Evolutionary conservation across 2,113 vertebrate species (phyloP).

Genomic region (Misgurnus anguillicaudatus): DNA sequence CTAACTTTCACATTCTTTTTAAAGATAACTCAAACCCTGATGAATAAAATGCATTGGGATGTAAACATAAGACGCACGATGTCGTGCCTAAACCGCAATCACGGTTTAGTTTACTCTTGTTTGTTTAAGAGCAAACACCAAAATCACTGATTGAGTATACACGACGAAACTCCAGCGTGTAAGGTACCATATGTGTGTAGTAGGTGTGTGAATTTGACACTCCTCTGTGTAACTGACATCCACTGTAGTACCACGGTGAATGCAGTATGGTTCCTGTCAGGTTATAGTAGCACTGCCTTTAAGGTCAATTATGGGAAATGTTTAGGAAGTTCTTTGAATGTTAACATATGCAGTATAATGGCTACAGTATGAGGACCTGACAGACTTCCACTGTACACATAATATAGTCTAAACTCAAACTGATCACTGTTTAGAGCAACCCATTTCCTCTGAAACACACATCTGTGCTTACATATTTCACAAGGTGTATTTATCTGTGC

Average conservation of each 20-base stretch:
- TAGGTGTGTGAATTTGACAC: not conserved
- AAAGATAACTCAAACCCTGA: not conserved
- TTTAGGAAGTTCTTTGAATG: constrained; percentile 51
- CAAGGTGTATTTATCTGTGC: constrained; percentile 25
- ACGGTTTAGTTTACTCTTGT: constrained; percentile 29
- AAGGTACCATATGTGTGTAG: constrained; percentile 29
- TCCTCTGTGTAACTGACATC: not conserved
- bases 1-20: not conserved
- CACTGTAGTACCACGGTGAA: constrained; percentile 26
- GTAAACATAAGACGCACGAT: not conserved
- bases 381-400: constrained; percentile 31
- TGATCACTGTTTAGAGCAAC: constrained; percentile 42
- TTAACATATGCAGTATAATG: constrained; percentile 51
- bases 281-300: constrained; percentile 47
- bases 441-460: constrained; percentile 27
- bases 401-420: constrained; percentile 30
- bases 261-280: constrained; percentile 44
- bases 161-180: not conserved
- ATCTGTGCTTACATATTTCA: constrained; percentile 10
- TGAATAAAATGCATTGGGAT: not conserved
- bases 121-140: not conserved
- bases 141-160: constrained; percentile 15
- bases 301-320: constrained; percentile 55
- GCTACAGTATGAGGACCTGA: constrained; percentile 36
- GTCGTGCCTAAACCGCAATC: constrained; percentile 22